Evolutionary conservation across 2,113 vertebrate species (phyloP).

Genomic region (Cryptotis parvus): DNA sequence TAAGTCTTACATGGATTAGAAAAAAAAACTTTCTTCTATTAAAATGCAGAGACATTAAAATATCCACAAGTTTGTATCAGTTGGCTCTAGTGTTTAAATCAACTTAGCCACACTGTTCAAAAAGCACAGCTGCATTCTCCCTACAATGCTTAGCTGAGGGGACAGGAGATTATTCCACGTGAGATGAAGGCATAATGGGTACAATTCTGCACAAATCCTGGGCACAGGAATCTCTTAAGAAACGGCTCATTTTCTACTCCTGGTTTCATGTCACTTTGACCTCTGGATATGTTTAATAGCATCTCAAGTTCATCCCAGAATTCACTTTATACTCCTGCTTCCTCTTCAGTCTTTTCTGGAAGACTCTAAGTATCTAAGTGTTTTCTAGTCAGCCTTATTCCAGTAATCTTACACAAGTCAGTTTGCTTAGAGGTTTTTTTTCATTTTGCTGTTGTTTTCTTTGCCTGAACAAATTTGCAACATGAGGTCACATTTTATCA

Average conservation of each 20-base stretch:
- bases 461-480: slow-evolving; percentile 56
- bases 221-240: neutral
- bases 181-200: neutral
- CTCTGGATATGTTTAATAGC: neutral
- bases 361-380: slow-evolving; percentile 32
- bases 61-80: neutral
- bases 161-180: neutral
- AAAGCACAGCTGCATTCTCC: neutral
- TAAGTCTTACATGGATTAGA: neutral
- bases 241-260: neutral
- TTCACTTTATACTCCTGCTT: neutral
- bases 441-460: slow-evolving; percentile 68
- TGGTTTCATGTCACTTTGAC: neutral
- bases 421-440: slow-evolving; percentile 1
- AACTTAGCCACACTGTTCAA: neutral
- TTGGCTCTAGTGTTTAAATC: neutral
- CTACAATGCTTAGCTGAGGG: neutral
- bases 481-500: slow-evolving; percentile 56
- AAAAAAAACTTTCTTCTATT: neutral
- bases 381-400: neutral
- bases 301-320: neutral
- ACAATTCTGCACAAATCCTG: neutral
- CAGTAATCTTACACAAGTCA: neutral
- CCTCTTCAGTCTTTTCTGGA: neutral
- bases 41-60: slow-evolving; percentile 29